phyloP scores from a whole-genome alignment of 2,888 invertebrate species.

The Theristus sp. region DNA sequence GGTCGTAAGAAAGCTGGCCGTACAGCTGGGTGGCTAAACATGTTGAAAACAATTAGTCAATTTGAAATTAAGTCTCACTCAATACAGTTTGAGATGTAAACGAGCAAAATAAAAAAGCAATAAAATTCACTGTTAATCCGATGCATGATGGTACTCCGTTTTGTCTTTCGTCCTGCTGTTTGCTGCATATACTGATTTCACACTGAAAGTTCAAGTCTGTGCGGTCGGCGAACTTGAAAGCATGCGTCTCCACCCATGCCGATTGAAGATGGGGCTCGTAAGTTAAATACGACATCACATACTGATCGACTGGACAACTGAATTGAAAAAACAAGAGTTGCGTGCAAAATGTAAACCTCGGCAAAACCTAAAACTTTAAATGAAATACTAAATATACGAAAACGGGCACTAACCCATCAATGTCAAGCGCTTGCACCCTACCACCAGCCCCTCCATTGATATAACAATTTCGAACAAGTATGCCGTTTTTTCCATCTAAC shows the following conservation, averaged over 20 bases:
- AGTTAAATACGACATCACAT: not conserved
- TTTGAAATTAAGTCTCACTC: too few relatives aligned
- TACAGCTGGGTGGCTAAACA: not conserved
- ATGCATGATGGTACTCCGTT: too few relatives aligned
- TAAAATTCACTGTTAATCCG: not conserved
- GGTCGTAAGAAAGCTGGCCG: too few relatives aligned
- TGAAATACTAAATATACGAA: not conserved
- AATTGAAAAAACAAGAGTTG: not conserved
- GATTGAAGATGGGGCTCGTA: not conserved
- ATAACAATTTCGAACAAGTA: not conserved
- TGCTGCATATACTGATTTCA: not conserved
- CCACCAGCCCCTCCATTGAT: not conserved
- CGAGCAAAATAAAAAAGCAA: too few relatives aligned
- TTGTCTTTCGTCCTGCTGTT: too few relatives aligned
- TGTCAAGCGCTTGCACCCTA: not conserved
- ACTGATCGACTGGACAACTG: not conserved
- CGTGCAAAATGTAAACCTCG: not conserved
- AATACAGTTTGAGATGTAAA: too few relatives aligned
- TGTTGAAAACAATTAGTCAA: not conserved
- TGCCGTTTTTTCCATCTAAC: not conserved
- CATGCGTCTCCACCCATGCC: not conserved
- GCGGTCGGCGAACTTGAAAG: conserved; percentile 1
- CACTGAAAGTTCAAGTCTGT: not conserved
- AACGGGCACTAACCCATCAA: not conserved
- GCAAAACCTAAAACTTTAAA: not conserved